Conservation (phyloP, 35 echinoderm and acorn worm genomes). For the Eucidaris tribuloides region DNA sequence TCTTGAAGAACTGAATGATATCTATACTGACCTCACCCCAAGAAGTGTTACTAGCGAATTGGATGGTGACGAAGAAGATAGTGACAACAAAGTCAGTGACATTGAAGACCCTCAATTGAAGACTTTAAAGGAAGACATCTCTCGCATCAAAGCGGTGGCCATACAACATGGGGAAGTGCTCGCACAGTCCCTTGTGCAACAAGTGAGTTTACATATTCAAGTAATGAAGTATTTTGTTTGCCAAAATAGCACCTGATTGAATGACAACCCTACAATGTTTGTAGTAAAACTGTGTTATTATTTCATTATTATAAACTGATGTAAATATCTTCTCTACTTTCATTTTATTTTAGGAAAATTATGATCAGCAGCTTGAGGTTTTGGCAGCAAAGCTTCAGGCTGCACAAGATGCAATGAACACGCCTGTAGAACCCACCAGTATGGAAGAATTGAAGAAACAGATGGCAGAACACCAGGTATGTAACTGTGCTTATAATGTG, state of each 20-base stretch:
- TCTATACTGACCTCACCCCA: background rate
- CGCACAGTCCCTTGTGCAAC: constrained; percentile 63
- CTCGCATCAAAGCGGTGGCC: constrained; percentile 61
- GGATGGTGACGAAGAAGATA: constrained; percentile 39
- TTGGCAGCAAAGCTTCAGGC: constrained; percentile 57
- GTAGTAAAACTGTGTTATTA: no score
- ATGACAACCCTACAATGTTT: no score
- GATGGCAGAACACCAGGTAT: constrained; percentile 62
- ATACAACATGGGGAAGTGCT: constrained; percentile 63
- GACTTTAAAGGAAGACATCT: constrained; percentile 40
- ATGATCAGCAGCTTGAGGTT: constrained; percentile 64
- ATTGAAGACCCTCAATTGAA: constrained; percentile 44
- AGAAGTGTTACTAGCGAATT: background rate
- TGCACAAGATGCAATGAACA: constrained; percentile 43
- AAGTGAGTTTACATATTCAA: constrained; percentile 68
- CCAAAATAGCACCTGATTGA: no score
- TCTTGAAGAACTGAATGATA: constrained; percentile 20
- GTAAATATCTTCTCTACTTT: background rate
- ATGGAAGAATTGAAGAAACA: constrained; percentile 63
- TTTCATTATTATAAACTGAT: no score
- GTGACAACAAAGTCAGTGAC: background rate
- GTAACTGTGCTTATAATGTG: no score
- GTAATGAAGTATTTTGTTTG: no score
- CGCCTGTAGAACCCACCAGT: constrained; percentile 28
- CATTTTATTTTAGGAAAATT: constrained; percentile 51